Evolutionary conservation across 2,113 vertebrate species (phyloP).

Genomic region (Calonectris borealis): DNA sequence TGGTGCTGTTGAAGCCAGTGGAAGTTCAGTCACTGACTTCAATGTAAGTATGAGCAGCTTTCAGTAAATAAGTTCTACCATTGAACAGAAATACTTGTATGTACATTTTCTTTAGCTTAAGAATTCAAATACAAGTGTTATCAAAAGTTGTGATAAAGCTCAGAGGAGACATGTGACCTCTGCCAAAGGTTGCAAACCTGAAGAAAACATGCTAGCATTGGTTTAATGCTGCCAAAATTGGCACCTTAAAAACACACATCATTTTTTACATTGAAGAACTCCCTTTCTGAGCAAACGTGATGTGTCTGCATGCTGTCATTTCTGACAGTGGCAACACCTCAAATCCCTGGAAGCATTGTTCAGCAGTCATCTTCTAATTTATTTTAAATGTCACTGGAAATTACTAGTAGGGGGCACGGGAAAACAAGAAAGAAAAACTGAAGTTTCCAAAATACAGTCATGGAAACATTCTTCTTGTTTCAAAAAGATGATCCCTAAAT

Average conservation of each 20-base stretch:
- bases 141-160: not conserved
- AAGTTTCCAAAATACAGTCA: not conserved
- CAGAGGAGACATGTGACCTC: not conserved
- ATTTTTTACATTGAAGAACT: not conserved
- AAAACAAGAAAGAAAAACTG: not conserved
- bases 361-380: not conserved
- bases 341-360: conserved; percentile 3
- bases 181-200: not conserved
- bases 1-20: not conserved
- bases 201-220: not conserved
- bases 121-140: not conserved
- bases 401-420: not conserved
- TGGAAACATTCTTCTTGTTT: not conserved
- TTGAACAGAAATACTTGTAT: not conserved
- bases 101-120: not conserved
- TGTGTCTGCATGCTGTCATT: conserved; percentile 21
- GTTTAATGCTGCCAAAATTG: not conserved
- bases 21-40: not conserved
- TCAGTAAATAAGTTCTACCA: not conserved
- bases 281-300: not conserved
- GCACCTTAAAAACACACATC: not conserved
- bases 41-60: not conserved
- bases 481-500: not conserved
- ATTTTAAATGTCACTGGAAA: conserved; percentile 7
- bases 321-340: conserved; percentile 19